Evolutionary conservation across 2,797 vertebrate genomes (phyloP).

Genomic region (Pachyuromys duprasi): DNA sequence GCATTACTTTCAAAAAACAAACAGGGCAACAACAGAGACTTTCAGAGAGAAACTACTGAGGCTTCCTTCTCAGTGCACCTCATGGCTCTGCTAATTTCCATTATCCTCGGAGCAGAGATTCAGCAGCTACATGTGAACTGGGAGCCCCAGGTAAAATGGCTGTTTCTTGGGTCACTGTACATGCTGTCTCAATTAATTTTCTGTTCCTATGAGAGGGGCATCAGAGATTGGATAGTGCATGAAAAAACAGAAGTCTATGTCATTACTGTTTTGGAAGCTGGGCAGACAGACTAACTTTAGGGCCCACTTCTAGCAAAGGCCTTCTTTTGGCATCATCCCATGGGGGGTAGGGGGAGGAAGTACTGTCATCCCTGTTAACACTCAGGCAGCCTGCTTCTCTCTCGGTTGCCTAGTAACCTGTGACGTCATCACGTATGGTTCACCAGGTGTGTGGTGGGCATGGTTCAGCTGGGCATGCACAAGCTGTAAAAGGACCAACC

Average conservation of each 20-base stretch:
- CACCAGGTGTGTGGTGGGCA: too few relatives aligned
- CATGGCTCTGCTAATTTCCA: background rate
- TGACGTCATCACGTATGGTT: too few relatives aligned
- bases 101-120: background rate
- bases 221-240: background rate
- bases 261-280: background rate
- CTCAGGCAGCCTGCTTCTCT: too few relatives aligned
- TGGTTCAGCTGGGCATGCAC: too few relatives aligned
- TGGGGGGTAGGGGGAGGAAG: too few relatives aligned
- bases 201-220: background rate
- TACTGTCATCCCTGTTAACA: background rate
- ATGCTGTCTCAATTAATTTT: background rate
- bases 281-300: background rate
- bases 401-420: too few relatives aligned
- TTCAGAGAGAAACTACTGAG: background rate
- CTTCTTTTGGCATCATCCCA: background rate
- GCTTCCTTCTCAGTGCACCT: background rate
- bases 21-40: background rate
- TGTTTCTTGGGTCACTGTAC: background rate
- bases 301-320: background rate
- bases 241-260: background rate
- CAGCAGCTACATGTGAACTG: background rate
- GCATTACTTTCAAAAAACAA: conserved; percentile 52
- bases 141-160: background rate
- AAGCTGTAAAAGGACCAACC: too few relatives aligned